A percentile compares a stretch with the other conserved stretches of the same genome.
Evolutionary conservation across 2,888 invertebrate genomes (phyloP).

Genomic region (Scaptomyza reducta): DNA sequence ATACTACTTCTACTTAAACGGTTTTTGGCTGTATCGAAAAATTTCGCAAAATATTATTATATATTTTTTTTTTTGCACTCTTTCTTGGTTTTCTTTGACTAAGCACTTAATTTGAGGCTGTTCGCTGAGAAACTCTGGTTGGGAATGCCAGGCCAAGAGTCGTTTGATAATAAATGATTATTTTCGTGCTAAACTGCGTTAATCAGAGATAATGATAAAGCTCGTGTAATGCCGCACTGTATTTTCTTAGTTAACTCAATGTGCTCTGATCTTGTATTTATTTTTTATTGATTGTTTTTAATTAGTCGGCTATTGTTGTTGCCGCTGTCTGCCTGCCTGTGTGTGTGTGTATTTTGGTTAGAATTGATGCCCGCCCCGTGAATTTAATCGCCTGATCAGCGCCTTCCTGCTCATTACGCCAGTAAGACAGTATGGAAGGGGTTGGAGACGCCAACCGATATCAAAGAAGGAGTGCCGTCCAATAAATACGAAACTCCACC

Average conservation of each 20-base stretch:
- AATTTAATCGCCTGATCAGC: slow-evolving; percentile 31
- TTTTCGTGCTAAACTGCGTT: slow-evolving; percentile 76
- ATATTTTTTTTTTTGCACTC: slow-evolving; percentile 4
- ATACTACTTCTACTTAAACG: slow-evolving; percentile 43
- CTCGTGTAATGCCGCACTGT: slow-evolving; percentile 30
- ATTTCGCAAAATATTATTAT: slow-evolving; percentile 60
- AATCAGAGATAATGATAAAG: slow-evolving; percentile 73
- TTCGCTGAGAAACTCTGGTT: slow-evolving; percentile 16
- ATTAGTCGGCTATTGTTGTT: slow-evolving; percentile 56
- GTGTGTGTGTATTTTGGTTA: slow-evolving; percentile 39
- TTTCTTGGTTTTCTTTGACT: slow-evolving; percentile 29
- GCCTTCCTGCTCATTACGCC: slow-evolving; percentile 59
- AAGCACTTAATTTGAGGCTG: slow-evolving; percentile 73
- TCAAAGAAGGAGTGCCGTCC: slow-evolving; percentile 56
- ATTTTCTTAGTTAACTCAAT: slow-evolving; percentile 16
- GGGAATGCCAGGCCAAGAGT: slow-evolving; percentile 19
- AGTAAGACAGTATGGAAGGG: neutral
- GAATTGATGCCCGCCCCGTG: slow-evolving; percentile 44
- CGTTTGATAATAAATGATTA: slow-evolving; percentile 76
- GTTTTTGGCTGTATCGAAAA: slow-evolving; percentile 27
- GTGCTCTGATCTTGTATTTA: slow-evolving; percentile 21
- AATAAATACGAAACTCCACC: slow-evolving; percentile 44
- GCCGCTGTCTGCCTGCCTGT: slow-evolving; percentile 14
- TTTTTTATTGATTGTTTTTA: slow-evolving; percentile 75
- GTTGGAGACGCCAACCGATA: slow-evolving; percentile 24